Evolutionary conservation across 1,140 invertebrate genomes (phyloP).

Genomic region (Drosophila subpulchrella): DNA sequence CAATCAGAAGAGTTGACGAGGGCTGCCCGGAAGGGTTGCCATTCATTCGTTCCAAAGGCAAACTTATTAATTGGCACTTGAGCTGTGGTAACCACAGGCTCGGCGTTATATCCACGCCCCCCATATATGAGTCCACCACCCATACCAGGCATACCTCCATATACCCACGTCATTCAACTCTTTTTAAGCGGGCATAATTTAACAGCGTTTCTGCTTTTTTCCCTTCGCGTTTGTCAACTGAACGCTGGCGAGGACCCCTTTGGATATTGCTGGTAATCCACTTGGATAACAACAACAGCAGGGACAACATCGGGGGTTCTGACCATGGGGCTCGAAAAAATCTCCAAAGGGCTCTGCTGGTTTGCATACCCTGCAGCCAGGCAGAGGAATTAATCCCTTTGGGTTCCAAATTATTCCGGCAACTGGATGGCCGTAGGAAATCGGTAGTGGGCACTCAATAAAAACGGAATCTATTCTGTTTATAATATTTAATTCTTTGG

Average conservation of each 20-base stretch:
- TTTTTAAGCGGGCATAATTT: slow-evolving; percentile 78
- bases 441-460: background rate
- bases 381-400: slow-evolving; percentile 11
- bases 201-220: slow-evolving; percentile 54
- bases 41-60: slow-evolving; percentile 71
- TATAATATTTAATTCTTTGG: no score
- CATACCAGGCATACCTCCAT: background rate
- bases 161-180: slow-evolving; percentile 59
- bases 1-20: slow-evolving; percentile 65
- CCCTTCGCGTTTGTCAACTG: slow-evolving; percentile 51
- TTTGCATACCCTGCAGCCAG: slow-evolving; percentile 47
- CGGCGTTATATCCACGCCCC: slow-evolving; percentile 5
- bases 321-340: slow-evolving; percentile 35
- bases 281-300: slow-evolving; percentile 59
- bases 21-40: slow-evolving; percentile 47
- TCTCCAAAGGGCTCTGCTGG: slow-evolving; percentile 13
- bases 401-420: background rate
- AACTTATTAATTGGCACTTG: slow-evolving; percentile 82
- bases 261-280: slow-evolving; percentile 74
- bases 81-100: slow-evolving; percentile 64
- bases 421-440: background rate
- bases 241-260: slow-evolving; percentile 45
- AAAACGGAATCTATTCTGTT: background rate
- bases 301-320: slow-evolving; percentile 41
- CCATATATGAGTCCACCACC: slow-evolving; percentile 1